A percentile compares a stretch with the other conserved stretches of the same genome.
Evolutionary conservation across 2,888 invertebrate genomes (phyloP).

Genomic region (Venusia cambrica): DNA sequence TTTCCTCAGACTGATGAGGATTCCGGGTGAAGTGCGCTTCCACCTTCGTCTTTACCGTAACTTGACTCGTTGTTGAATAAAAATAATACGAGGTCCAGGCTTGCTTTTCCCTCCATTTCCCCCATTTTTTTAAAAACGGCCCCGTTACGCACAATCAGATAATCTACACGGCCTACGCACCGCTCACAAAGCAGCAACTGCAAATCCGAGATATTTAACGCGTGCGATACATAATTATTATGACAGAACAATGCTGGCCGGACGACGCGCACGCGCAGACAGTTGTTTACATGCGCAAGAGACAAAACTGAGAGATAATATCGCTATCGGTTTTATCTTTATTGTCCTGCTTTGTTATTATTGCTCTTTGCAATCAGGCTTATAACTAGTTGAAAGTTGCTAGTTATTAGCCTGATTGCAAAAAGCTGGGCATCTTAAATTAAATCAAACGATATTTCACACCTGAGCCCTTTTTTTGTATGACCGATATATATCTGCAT

Average conservation of each 20-base stretch:
- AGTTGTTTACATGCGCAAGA: constrained; percentile 43
- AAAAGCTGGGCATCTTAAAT: no score
- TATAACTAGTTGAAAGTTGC: no score
- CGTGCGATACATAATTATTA: constrained; percentile 68
- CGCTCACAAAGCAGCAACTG: constrained; percentile 46
- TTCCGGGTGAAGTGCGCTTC: no score
- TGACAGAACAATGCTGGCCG: constrained; percentile 67
- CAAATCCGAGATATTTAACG: constrained; percentile 58
- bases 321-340: constrained; percentile 52
- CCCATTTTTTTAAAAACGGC: constrained; percentile 18
- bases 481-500: no score
- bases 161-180: constrained; percentile 25
- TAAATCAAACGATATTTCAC: no score
- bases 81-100: no score
- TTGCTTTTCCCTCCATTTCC: no score
- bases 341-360: constrained; percentile 41
- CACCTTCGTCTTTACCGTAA: no score
- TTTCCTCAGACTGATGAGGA: no score
- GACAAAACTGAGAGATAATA: constrained; percentile 42
- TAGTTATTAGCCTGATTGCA: no score
- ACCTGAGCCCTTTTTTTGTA: no score
- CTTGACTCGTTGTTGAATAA: no score
- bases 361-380: constrained; percentile 8
- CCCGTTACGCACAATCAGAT: constrained; percentile 22
- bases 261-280: constrained; percentile 45